Evolutionary conservation across 2,888 invertebrate species (phyloP).

Genomic region (Sympetrum striolatum): DNA sequence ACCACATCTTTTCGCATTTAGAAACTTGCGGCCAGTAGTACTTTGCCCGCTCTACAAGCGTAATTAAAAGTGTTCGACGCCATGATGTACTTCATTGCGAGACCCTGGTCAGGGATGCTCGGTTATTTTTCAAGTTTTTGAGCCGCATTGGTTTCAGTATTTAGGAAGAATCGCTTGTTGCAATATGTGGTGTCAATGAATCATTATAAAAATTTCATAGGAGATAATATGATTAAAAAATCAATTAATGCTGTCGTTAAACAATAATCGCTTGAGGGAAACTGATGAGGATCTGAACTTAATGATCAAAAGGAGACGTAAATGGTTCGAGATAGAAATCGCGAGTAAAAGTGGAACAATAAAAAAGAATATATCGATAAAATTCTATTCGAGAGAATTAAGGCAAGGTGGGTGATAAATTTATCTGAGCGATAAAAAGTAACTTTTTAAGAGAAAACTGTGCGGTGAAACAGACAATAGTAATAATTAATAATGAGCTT

Average conservation of each 20-base stretch:
- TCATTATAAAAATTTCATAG: neutral
- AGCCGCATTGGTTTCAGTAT: neutral
- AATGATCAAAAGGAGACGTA: neutral
- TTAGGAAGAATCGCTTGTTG: neutral
- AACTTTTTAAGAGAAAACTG: constrained; percentile 12
- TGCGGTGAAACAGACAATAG: constrained; percentile 43
- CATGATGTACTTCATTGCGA: neutral
- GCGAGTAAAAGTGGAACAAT: neutral
- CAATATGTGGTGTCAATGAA: neutral
- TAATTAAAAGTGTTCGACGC: neutral
- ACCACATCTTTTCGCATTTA: neutral
- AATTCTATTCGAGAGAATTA: neutral
- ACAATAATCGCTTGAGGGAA: constrained; percentile 34
- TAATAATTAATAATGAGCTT: constrained; percentile 39
- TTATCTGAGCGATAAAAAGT: constrained; percentile 13
- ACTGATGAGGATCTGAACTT: neutral
- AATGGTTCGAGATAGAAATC: neutral
- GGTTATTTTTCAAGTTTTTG: neutral
- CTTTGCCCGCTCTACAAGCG: neutral
- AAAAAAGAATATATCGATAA: neutral
- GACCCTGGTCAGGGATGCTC: neutral
- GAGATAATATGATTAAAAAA: neutral
- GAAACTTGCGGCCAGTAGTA: neutral
- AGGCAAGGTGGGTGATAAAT: constrained; percentile 21
- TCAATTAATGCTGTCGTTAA: constrained; percentile 30